Percentiles rank a stretch among this genome's conserved stretches.
Evolutionary conservation across 1,140 invertebrate genomes (phyloP).

Genomic region (Tetranychus cinnabarinus): DNA sequence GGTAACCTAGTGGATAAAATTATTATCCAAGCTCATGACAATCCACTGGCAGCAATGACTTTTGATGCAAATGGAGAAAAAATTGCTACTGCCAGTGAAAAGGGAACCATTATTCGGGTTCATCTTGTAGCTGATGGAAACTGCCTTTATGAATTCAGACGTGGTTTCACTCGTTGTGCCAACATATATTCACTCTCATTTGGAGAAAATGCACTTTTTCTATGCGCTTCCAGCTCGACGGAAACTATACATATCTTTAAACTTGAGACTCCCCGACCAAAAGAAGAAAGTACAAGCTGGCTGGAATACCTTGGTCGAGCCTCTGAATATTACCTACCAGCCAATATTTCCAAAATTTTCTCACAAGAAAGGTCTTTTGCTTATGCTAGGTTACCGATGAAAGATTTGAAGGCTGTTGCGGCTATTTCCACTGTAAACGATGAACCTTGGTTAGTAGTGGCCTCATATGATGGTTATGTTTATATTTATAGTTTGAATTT

Average conservation of each 20-base stretch:
- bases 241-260: conserved; percentile 97
- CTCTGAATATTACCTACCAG: conserved; percentile 62
- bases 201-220: conserved; percentile 62
- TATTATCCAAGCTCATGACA: conserved; percentile 90
- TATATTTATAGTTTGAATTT: conserved; percentile 76
- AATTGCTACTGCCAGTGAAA: conserved; percentile 20
- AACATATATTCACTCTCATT: conserved; percentile 78
- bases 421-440: conserved; percentile 51
- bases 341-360: conserved; percentile 58
- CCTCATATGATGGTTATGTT: conserved; percentile 65
- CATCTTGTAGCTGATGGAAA: conserved; percentile 67
- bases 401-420: conserved; percentile 50
- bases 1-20: conserved; percentile 73
- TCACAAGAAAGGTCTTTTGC: conserved; percentile 76
- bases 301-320: conserved; percentile 56
- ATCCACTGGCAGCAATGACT: conserved; percentile 73
- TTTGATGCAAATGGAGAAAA: conserved; percentile 66
- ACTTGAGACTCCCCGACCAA: conserved; percentile 37
- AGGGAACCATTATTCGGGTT: conserved; percentile 87
- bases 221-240: conserved; percentile 85
- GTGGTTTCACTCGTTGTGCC: conserved; percentile 45
- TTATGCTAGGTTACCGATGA: conserved; percentile 58
- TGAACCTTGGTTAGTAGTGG: conserved; percentile 54
- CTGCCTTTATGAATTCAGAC: conserved; percentile 67
- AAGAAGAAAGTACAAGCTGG: conserved; percentile 29